Conservation (phyloP, 2,888 invertebrate species). For the Ormyrus thymus region DNA sequence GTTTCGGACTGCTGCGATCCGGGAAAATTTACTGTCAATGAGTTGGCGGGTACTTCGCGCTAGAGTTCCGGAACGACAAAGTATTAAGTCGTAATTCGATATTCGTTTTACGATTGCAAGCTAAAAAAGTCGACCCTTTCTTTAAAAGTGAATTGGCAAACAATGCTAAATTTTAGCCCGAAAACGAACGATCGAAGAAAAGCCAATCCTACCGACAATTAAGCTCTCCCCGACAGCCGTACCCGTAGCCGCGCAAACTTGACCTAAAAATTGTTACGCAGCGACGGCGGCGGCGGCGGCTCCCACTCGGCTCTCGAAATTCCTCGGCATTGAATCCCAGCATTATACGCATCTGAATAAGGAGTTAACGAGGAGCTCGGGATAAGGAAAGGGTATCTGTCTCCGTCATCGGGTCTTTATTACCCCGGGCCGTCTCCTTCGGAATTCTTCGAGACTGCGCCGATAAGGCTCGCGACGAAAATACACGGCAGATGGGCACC, state of each 20-base stretch:
- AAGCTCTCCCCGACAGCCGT: not conserved
- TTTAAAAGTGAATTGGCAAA: too few relatives aligned
- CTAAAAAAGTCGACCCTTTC: too few relatives aligned
- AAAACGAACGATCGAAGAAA: too few relatives aligned
- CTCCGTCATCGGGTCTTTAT: slow-evolving; percentile 26
- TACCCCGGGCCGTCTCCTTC: slow-evolving; percentile 18
- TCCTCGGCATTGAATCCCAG: not conserved
- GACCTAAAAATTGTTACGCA: slow-evolving; percentile 25
- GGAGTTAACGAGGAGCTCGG: slow-evolving; percentile 13
- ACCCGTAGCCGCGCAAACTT: slow-evolving; percentile 6
- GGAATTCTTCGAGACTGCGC: slow-evolving; percentile 17
- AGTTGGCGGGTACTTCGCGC: too few relatives aligned
- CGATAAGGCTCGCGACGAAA: slow-evolving; percentile 15
- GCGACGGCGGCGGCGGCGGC: not conserved
- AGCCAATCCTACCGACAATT: too few relatives aligned
- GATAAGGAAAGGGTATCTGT: not conserved
- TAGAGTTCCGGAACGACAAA: too few relatives aligned
- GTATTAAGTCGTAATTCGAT: too few relatives aligned
- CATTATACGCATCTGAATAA: slow-evolving; percentile 22
- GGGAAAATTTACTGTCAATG: too few relatives aligned
- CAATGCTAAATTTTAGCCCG: too few relatives aligned
- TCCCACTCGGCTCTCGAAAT: not conserved
- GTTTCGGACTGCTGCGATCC: too few relatives aligned
- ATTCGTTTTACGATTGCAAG: too few relatives aligned
- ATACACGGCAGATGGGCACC: slow-evolving; percentile 50